Conservation (phyloP, 2,113 vertebrate genomes). For the Grallaria varia region DNA sequence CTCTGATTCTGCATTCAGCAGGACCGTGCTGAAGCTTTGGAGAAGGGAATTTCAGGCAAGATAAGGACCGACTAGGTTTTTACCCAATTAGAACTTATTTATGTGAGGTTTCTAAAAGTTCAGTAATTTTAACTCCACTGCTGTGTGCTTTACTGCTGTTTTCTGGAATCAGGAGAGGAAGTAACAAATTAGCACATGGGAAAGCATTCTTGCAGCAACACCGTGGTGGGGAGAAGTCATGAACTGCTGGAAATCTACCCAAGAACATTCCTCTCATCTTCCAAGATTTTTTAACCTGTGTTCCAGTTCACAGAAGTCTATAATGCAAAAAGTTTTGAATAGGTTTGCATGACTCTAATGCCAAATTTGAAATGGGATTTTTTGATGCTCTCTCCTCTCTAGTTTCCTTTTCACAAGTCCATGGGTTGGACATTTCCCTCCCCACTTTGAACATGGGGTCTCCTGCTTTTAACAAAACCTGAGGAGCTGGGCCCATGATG, state of each 20-base stretch:
- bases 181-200: slow-evolving; percentile 48
- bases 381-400: not conserved
- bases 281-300: not conserved
- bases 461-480: not conserved
- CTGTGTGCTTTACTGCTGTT: slow-evolving; percentile 22
- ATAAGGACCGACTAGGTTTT: not conserved
- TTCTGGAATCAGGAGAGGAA: slow-evolving; percentile 41
- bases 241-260: slow-evolving; percentile 17
- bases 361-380: not conserved
- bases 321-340: not conserved
- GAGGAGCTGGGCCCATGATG: not conserved
- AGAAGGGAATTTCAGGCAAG: not conserved
- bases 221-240: not conserved
- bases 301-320: not conserved
- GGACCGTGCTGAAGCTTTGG: not conserved
- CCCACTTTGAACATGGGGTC: not conserved
- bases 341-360: not conserved
- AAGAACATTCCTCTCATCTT: not conserved
- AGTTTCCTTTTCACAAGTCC: not conserved
- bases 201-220: slow-evolving; percentile 13
- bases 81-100: not conserved
- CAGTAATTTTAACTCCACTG: not conserved
- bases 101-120: not conserved
- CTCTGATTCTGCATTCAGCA: not conserved
- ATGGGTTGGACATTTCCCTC: not conserved